phyloP scores from a whole-genome alignment of 2,113 vertebrate species.

The Hemiprocne comata region DNA sequence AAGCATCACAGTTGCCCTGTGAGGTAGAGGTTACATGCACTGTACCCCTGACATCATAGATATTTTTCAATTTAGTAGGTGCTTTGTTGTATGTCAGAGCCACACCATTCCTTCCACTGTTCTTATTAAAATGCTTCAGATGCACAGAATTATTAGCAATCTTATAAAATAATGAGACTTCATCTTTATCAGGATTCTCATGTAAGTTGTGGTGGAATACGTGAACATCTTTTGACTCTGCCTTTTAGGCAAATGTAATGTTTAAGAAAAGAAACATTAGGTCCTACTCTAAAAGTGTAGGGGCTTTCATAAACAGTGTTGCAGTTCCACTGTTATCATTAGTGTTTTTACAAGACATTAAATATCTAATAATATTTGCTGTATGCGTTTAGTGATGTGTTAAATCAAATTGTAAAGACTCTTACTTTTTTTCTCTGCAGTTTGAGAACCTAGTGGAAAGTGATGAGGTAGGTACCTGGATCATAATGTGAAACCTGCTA shows the following conservation, averaged over 20 bases:
- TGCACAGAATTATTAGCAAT: not conserved
- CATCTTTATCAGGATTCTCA: not conserved
- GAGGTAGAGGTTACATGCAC: not conserved
- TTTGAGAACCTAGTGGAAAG: slow-evolving; percentile 87
- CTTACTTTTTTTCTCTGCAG: slow-evolving; percentile 62
- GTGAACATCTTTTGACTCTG: not conserved
- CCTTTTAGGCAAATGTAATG: not conserved
- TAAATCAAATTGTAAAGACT: not conserved
- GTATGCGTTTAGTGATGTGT: not conserved
- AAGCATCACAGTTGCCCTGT: not conserved
- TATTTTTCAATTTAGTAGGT: not conserved
- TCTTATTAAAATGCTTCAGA: not conserved
- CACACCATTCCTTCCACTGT: not conserved
- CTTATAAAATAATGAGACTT: not conserved
- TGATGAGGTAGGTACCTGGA: slow-evolving; percentile 79
- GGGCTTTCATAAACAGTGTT: not conserved
- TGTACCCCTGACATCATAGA: not conserved
- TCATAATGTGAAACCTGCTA: not conserved
- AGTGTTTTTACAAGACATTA: not conserved
- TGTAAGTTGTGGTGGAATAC: not conserved
- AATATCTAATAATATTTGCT: not conserved
- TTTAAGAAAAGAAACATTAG: not conserved
- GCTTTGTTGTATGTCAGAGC: not conserved
- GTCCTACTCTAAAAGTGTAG: not conserved
- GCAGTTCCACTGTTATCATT: not conserved